Base-by-base conservation (phyloP, 2,113 vertebrate genomes). In the Menidia beryllina region DNA sequence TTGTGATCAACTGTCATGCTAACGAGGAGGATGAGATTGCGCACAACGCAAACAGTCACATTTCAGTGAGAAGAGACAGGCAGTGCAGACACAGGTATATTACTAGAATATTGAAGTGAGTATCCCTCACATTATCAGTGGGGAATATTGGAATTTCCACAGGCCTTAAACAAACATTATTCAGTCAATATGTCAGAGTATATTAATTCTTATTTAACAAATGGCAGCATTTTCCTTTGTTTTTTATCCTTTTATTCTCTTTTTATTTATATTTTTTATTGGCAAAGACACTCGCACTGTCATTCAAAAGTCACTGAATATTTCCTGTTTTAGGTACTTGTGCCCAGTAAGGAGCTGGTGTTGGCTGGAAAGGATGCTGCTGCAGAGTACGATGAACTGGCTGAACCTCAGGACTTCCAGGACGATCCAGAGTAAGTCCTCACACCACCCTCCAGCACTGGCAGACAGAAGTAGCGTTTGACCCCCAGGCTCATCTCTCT, bases 331-430 rank as follows among this genome's bases (percentile, higher is more conserved):
- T 77, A 99, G 98, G 95, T 98, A 54, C 57, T 91, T 13, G 95
- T 98, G 23, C 96, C 98, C 63, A 91, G 93, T 49, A 97, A 95
- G 86, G 96, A 98, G 69, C 93, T 99, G 38, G 74, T 98, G 7
- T 80, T 99, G 81, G 97, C 97, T 38, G 97, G 96, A 65, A 99
- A 98, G 86, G 98, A 99, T 63, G 97, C 97, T 34, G 96, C 97
- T 0, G 98, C 98, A 0, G 98, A 99, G 66, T 99, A 99, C 2
- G 98, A 99, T 39, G 97, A 99, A 73, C 84, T 99, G 87, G 96
- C 98, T 48, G 98, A 99, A 68, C 96, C 97, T 21, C 97, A 99
- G 14, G 96, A 98, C 90, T 99, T 99, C 80, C 97, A 98, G 85
- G 98, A 99, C 23, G 97, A 99, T 75, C 97, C 97, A 52, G 98